Evolutionary conservation across 2,888 invertebrate species (phyloP).

Genomic region (Cerastoderma edule): DNA sequence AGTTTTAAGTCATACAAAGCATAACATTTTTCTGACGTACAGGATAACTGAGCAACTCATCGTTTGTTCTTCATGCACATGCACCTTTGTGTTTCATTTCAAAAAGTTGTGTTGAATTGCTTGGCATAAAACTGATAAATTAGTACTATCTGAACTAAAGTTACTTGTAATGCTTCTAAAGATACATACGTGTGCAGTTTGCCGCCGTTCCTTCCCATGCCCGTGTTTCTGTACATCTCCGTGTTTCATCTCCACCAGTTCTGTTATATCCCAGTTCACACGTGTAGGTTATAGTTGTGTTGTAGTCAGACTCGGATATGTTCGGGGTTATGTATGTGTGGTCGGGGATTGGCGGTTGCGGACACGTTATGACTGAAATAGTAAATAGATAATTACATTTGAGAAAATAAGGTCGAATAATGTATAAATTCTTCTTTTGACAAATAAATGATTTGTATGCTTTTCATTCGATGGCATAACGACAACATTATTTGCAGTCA

Average conservation of each 20-base stretch:
- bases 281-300: slow-evolving; percentile 21
- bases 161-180: neutral
- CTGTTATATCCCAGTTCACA: slow-evolving; percentile 40
- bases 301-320: slow-evolving; percentile 19
- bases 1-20: no score
- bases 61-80: no score
- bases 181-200: slow-evolving; percentile 50
- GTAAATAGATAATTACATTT: no score
- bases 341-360: slow-evolving; percentile 24
- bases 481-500: no score
- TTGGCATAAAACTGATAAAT: neutral
- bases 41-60: no score
- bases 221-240: slow-evolving; percentile 40
- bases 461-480: no score
- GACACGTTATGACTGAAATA: slow-evolving; percentile 48
- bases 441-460: no score
- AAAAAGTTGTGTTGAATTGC: neutral
- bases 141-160: neutral
- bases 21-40: no score
- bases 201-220: slow-evolving; percentile 36
- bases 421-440: no score
- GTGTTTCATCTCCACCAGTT: slow-evolving; percentile 49
- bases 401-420: neutral
- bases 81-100: neutral
- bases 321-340: slow-evolving; percentile 30